phyloP scores from a whole-genome alignment of 2,113 vertebrate species.

The Colistium nudipinnis region DNA sequence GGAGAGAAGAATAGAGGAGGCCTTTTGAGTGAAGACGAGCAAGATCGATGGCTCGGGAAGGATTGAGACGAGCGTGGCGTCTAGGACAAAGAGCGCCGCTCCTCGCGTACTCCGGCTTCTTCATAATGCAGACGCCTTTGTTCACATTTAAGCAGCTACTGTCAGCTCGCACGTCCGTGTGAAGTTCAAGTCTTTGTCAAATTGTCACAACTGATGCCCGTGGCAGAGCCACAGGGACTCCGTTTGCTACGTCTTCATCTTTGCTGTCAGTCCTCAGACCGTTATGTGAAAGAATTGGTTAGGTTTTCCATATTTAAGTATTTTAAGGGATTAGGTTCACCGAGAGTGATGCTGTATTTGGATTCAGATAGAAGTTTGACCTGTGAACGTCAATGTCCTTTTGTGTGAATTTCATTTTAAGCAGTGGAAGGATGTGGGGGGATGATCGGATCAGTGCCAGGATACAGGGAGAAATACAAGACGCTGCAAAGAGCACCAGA shows the following conservation, averaged over 20 bases:
- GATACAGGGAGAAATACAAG: constrained; percentile 27
- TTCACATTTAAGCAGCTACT: constrained; percentile 43
- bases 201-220: neutral
- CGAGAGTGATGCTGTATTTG: neutral
- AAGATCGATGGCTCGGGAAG: constrained; percentile 54
- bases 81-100: constrained; percentile 47
- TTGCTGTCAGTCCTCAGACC: too few species aligned
- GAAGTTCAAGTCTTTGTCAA: constrained; percentile 21
- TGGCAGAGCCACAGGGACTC: constrained; percentile 10
- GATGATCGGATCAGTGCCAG: neutral
- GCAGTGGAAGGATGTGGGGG: constrained; percentile 1
- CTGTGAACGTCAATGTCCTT: too few species aligned
- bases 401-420: too few species aligned
- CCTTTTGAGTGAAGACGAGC: constrained; percentile 51
- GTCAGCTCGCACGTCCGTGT: constrained; percentile 11
- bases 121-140: constrained; percentile 39
- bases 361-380: neutral
- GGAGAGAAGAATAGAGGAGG: constrained; percentile 44
- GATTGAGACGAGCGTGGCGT: constrained; percentile 40
- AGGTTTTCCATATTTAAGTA: neutral
- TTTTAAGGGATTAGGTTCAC: neutral
- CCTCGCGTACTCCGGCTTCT: constrained; percentile 25
- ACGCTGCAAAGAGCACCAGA: constrained; percentile 14
- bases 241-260: neutral
- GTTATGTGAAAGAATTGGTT: constrained; percentile 4